Percentiles rank a stretch among this genome's conserved stretches.
Evolutionary conservation across 1,140 invertebrate species (phyloP).

Genomic region (Melanaphis sacchari): DNA sequence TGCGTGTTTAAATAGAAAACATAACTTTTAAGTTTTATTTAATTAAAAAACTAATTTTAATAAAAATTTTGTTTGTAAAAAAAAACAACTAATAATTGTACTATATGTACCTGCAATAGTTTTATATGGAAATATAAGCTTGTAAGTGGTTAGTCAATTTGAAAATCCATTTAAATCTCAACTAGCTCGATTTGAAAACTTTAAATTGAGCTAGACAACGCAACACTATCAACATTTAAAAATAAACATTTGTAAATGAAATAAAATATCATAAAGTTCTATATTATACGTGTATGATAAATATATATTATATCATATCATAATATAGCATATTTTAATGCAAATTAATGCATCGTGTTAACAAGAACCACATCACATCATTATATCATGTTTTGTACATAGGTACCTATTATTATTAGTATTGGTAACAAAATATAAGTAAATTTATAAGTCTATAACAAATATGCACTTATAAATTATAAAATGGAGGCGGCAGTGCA

Average conservation of each 20-base stretch:
- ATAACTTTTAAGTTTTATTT: neutral
- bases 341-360: neutral
- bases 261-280: neutral
- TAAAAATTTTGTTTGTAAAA: neutral
- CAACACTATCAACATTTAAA: neutral
- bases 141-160: neutral
- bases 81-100: neutral
- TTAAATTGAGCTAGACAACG: too few relatives aligned
- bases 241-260: neutral
- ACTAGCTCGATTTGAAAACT: neutral
- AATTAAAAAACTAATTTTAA: slow-evolving; percentile 4
- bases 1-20: neutral
- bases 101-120: neutral
- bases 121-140: neutral
- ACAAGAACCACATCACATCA: neutral
- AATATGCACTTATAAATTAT: neutral
- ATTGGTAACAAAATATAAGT: neutral
- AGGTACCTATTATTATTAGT: neutral
- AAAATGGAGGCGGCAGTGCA: neutral
- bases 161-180: neutral
- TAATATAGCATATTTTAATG: neutral
- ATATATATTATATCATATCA: too few relatives aligned
- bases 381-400: neutral
- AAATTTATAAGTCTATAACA: neutral
- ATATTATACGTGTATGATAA: neutral